A percentile compares a stretch with the other conserved stretches of the same genome.
Conservation (phyloP, 1,140 invertebrate species). For the Thrips palmi region DNA sequence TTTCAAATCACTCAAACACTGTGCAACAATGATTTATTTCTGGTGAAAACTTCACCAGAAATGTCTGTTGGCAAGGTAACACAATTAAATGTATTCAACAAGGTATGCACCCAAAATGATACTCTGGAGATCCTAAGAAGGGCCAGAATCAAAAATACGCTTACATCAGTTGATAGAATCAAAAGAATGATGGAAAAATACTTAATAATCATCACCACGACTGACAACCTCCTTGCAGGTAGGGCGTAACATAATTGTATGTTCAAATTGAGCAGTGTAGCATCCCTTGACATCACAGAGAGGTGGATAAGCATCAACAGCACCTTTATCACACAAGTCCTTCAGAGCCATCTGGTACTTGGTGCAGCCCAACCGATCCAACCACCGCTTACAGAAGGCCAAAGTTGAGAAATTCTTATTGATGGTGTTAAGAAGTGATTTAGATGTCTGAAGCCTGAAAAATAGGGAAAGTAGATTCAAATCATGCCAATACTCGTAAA, state of each 20-base stretch:
- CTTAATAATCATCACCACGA: conserved; percentile 89
- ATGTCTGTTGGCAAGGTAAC: too few species aligned
- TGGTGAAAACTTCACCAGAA: too few species aligned
- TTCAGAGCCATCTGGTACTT: conserved; percentile 98
- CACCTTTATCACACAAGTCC: conserved; percentile 90
- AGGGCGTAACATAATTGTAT: conserved; percentile 91
- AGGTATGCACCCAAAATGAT: too few species aligned
- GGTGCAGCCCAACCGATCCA: conserved; percentile 88
- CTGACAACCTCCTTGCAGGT: conserved; percentile 98
- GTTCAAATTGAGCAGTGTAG: conserved; percentile 98
- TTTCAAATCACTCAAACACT: too few species aligned
- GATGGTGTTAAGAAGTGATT: conserved; percentile 82
- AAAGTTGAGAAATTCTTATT: conserved; percentile 97
- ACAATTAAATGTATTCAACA: too few species aligned
- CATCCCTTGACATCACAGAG: conserved; percentile 94
- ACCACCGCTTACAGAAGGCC: conserved; percentile 97
- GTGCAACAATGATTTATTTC: too few species aligned
- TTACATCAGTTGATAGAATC: too few species aligned
- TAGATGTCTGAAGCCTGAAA: conserved; percentile 71
- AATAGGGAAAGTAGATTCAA: conserved; percentile 10
- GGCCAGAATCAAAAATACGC: too few species aligned
- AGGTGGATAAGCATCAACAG: conserved; percentile 94
- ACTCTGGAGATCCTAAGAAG: too few species aligned
- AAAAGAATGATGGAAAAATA: conserved; percentile 7
- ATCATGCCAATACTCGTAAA: conserved; percentile 1